phyloP scores from a whole-genome alignment of 2,113 vertebrate species.

The Bubo blakistoni region DNA sequence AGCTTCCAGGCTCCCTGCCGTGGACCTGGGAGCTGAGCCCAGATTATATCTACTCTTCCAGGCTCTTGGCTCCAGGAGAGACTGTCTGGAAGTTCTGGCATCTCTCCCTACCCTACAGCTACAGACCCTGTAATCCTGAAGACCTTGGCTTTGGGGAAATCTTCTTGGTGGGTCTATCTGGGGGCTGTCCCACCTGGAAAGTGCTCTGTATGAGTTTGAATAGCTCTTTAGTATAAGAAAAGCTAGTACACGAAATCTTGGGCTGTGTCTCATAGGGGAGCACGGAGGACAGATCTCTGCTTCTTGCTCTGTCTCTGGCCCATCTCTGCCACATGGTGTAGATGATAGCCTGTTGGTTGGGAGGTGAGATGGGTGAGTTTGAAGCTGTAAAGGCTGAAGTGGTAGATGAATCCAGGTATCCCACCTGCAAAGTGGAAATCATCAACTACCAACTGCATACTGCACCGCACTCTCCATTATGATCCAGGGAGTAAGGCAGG shows the following conservation, averaged over 20 bases:
- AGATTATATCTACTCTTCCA: slow-evolving; percentile 58
- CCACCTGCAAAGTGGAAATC: not conserved
- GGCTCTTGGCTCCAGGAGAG: slow-evolving; percentile 52
- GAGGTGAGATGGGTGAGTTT: not conserved
- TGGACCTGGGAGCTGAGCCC: slow-evolving; percentile 57
- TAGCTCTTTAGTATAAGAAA: not conserved
- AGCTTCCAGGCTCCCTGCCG: slow-evolving; percentile 52
- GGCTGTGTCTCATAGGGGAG: rapidly evolving
- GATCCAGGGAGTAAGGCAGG: not conserved
- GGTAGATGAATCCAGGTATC: not conserved
- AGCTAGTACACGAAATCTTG: not conserved
- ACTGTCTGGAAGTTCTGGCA: slow-evolving; percentile 60
- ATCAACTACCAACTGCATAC: not conserved
- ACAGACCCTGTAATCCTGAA: not conserved
- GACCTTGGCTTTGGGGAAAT: slow-evolving; percentile 35
- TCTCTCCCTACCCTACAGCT: slow-evolving; percentile 4
- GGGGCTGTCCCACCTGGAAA: not conserved
- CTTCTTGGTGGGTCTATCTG: slow-evolving; percentile 50
- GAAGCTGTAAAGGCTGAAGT: not conserved
- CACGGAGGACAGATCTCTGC: not conserved
- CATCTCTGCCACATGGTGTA: not conserved
- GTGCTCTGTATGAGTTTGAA: not conserved
- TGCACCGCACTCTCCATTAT: rapidly evolving
- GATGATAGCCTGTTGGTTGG: not conserved
- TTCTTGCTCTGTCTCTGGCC: not conserved